phyloP scores from a whole-genome alignment of 1,140 invertebrate species.

The Eueides isabella region DNA sequence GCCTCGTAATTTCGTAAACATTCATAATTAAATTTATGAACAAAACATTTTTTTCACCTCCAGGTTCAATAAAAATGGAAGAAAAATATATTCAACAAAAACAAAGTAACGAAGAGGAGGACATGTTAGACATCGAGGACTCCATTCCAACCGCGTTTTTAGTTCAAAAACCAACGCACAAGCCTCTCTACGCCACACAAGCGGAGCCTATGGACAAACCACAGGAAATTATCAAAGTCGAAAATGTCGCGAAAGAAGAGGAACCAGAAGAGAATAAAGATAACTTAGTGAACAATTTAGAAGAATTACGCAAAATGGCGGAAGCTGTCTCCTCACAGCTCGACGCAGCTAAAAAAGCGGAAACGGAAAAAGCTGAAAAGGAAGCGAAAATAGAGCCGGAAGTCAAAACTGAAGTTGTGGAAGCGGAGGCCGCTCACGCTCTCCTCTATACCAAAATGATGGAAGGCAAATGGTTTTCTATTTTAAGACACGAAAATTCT shows the following conservation, averaged over 20 bases:
- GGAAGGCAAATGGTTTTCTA: slow-evolving; percentile 84
- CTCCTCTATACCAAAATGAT: slow-evolving; percentile 68
- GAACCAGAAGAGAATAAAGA: slow-evolving; percentile 67
- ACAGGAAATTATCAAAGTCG: slow-evolving; percentile 71
- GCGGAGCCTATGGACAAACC: slow-evolving; percentile 71
- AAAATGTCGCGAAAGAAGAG: slow-evolving; percentile 62
- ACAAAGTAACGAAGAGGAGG: slow-evolving; percentile 73
- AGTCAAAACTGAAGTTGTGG: slow-evolving; percentile 78
- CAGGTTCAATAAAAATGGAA: slow-evolving; percentile 82
- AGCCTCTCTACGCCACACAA: slow-evolving; percentile 66
- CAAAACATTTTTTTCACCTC: slow-evolving; percentile 10
- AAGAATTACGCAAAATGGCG: slow-evolving; percentile 82
- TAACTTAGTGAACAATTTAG: slow-evolving; percentile 77
- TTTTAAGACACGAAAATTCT: slow-evolving; percentile 75
- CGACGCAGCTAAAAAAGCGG: slow-evolving; percentile 77
- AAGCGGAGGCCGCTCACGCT: slow-evolving; percentile 65
- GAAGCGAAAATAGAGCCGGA: slow-evolving; percentile 80
- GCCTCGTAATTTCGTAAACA: too few species aligned
- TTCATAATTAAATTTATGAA: too few species aligned
- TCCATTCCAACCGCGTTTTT: slow-evolving; percentile 81
- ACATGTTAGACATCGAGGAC: slow-evolving; percentile 81
- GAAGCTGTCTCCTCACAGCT: slow-evolving; percentile 81
- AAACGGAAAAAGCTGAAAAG: slow-evolving; percentile 81
- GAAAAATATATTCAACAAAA: slow-evolving; percentile 80
- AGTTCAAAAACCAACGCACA: slow-evolving; percentile 79